These are phyloP conservation scores for Drosophila flavopinicola DNA, from an alignment of 2,888 invertebrate genomes.

Conservation along the genomic window DNA sequence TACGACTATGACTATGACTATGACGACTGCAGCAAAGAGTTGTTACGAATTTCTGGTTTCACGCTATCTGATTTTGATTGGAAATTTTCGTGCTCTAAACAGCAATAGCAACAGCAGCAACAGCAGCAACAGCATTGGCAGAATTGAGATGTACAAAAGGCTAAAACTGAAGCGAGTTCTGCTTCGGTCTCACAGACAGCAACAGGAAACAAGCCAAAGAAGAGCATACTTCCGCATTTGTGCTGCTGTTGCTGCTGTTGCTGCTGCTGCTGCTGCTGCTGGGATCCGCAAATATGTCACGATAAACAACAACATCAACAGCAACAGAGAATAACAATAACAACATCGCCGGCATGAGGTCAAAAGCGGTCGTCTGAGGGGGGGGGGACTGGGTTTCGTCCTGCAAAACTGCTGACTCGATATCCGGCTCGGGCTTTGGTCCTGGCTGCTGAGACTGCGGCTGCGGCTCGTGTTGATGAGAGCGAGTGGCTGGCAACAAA, in stretches of 20 bases:
- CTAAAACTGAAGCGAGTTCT: slow-evolving; percentile 18
- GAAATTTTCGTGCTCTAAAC: slow-evolving; percentile 65
- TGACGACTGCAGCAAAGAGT: slow-evolving; percentile 63
- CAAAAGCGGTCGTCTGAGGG: slow-evolving; percentile 11
- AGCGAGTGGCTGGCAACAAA: slow-evolving; percentile 34
- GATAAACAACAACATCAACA: slow-evolving; percentile 50
- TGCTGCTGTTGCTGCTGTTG: slow-evolving; percentile 25
- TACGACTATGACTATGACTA: slow-evolving; percentile 25
- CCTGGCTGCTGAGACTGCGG: slow-evolving; percentile 2
- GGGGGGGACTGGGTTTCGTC: neutral
- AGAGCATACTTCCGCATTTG: slow-evolving; percentile 60
- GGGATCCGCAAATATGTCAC: slow-evolving; percentile 62
- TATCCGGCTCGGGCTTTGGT: slow-evolving; percentile 50
- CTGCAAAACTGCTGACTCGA: slow-evolving; percentile 57
- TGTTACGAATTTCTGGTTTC: slow-evolving; percentile 74
- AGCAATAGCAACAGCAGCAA: slow-evolving; percentile 40
- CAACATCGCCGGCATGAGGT: slow-evolving; percentile 18
- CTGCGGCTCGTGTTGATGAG: slow-evolving; percentile 22
- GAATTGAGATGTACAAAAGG: slow-evolving; percentile 18
- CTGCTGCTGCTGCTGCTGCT: slow-evolving; percentile 25
- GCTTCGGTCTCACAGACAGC: slow-evolving; percentile 12
- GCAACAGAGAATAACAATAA: slow-evolving; percentile 10
- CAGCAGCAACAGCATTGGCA: slow-evolving; percentile 10
- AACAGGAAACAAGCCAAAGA: slow-evolving; percentile 66
- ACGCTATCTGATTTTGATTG: slow-evolving; percentile 78